Percentiles rank a stretch among this genome's conserved stretches.
Evolutionary conservation across 53 echinoderm and acorn worm species (phyloP).

Genomic region (Astropecten irregularis): DNA sequence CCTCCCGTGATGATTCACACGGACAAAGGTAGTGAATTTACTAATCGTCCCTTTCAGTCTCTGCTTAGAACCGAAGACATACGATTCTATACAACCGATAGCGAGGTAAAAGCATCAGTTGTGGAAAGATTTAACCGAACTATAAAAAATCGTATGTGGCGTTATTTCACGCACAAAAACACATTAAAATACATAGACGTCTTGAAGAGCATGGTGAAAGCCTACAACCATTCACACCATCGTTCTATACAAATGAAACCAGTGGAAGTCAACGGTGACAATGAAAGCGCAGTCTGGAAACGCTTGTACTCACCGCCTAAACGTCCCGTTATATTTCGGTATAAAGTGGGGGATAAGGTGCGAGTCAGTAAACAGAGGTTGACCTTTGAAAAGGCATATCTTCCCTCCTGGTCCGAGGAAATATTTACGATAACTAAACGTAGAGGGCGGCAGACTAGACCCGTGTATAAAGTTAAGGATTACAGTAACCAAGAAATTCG

Average conservation of each 20-base stretch:
- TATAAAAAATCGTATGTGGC: slow-evolving; percentile 10
- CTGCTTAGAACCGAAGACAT: slow-evolving; percentile 23
- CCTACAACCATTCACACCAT: slow-evolving; percentile 43
- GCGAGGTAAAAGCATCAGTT: slow-evolving; percentile 47
- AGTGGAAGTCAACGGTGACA: neutral
- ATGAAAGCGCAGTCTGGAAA: slow-evolving; percentile 30
- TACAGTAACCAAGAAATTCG: slow-evolving; percentile 12
- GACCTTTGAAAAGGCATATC: slow-evolving; percentile 58
- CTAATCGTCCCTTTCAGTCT: slow-evolving; percentile 32
- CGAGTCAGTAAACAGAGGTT: slow-evolving; percentile 33
- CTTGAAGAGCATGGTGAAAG: slow-evolving; percentile 6
- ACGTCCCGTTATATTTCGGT: neutral
- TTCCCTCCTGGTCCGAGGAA: slow-evolving; percentile 59
- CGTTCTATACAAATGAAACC: slow-evolving; percentile 28
- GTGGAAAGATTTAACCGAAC: slow-evolving; percentile 56
- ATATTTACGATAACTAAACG: slow-evolving; percentile 28
- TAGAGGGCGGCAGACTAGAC: neutral
- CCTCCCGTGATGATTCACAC: slow-evolving; percentile 45
- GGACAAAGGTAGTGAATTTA: slow-evolving; percentile 76
- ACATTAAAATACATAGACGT: slow-evolving; percentile 30
- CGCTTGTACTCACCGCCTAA: neutral
- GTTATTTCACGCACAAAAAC: slow-evolving; percentile 24
- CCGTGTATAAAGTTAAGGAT: slow-evolving; percentile 53
- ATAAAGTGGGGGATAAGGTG: slow-evolving; percentile 46
- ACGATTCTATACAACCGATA: slow-evolving; percentile 64